Percentiles rank a stretch among this genome's conserved stretches.
phyloP scores from a whole-genome alignment of 2,888 invertebrate species.

The Margaritifera margaritifera region DNA sequence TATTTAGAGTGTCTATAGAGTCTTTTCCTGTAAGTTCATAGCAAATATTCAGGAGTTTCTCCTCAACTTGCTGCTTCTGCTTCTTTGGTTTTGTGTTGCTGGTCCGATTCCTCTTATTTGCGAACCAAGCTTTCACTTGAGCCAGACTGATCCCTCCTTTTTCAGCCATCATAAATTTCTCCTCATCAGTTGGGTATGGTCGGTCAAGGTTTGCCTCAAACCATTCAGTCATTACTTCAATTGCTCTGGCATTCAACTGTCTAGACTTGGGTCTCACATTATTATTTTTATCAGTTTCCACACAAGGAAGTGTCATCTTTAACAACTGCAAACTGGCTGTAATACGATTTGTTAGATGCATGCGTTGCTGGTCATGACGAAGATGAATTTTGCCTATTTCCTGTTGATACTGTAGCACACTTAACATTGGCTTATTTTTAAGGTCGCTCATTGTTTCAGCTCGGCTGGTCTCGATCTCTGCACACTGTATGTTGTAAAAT shows the following conservation, averaged over 20 bases:
- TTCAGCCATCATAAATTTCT: conserved; percentile 59
- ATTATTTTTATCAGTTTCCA: conserved; percentile 20
- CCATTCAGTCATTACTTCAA: conserved; percentile 62
- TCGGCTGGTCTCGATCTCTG: conserved; percentile 54
- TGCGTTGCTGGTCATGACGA: conserved; percentile 54
- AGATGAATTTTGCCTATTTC: conserved; percentile 41
- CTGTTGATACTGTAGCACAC: conserved; percentile 36
- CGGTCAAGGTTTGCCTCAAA: conserved; percentile 57
- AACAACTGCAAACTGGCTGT: conserved; percentile 58
- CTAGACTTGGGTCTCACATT: conserved; percentile 45
- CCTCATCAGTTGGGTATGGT: conserved; percentile 65
- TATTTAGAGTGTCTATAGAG: conserved; percentile 14
- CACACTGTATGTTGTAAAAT: conserved; percentile 59
- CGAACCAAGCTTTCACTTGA: conserved; percentile 70
- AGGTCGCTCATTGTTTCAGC: conserved; percentile 48
- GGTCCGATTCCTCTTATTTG: conserved; percentile 65
- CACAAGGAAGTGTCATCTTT: conserved; percentile 49
- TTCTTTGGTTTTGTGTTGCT: conserved; percentile 66
- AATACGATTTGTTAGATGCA: conserved; percentile 58
- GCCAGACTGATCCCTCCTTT: conserved; percentile 53
- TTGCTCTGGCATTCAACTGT: conserved; percentile 52
- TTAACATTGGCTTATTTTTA: conserved; percentile 39
- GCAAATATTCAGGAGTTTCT: conserved; percentile 51
- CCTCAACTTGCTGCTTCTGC: conserved; percentile 57
- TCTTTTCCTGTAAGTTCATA: conserved; percentile 30